phyloP scores from a whole-genome alignment of 2,113 vertebrate species.

The Chamaea fasciata region DNA sequence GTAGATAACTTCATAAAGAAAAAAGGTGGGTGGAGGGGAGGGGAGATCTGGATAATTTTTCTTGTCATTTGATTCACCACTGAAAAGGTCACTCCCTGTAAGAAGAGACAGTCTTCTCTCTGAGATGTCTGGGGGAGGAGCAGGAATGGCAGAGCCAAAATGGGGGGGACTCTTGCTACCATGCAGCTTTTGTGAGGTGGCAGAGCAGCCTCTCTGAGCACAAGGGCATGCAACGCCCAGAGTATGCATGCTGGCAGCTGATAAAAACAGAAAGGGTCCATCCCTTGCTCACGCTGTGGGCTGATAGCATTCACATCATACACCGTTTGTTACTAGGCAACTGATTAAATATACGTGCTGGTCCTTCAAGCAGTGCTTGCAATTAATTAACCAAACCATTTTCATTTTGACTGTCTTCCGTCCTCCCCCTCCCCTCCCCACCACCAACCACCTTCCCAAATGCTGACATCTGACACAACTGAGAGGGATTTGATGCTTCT shows the following conservation, averaged over 20 bases:
- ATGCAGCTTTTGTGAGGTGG: not conserved
- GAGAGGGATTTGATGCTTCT: not conserved
- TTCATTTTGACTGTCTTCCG: conserved; percentile 72
- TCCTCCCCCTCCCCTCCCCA: conserved; percentile 22
- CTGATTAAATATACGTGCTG: conserved; percentile 81
- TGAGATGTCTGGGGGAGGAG: conserved; percentile 3
- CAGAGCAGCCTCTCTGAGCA: conserved; percentile 12
- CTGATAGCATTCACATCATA: conserved; percentile 75
- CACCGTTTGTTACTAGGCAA: conserved; percentile 80
- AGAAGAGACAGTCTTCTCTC: conserved; percentile 36
- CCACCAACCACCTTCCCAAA: conserved; percentile 32
- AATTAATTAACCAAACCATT: conserved; percentile 82
- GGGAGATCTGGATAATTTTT: conserved; percentile 42
- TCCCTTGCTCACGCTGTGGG: conserved; percentile 50
- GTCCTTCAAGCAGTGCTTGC: conserved; percentile 76
- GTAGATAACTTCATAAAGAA: conserved; percentile 45
- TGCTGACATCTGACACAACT: conserved; percentile 39
- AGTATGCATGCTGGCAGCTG: not conserved
- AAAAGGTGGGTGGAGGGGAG: conserved; percentile 46
- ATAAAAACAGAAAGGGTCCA: conserved; percentile 63
- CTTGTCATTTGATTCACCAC: conserved; percentile 43
- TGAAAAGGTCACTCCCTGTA: conserved; percentile 54
- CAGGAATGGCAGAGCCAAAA: not conserved
- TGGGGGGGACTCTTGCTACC: not conserved
- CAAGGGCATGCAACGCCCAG: not conserved